These are phyloP conservation scores for Cyclargus thomasi DNA, from an alignment of 1,140 invertebrate species.

Conservation along the genomic window DNA sequence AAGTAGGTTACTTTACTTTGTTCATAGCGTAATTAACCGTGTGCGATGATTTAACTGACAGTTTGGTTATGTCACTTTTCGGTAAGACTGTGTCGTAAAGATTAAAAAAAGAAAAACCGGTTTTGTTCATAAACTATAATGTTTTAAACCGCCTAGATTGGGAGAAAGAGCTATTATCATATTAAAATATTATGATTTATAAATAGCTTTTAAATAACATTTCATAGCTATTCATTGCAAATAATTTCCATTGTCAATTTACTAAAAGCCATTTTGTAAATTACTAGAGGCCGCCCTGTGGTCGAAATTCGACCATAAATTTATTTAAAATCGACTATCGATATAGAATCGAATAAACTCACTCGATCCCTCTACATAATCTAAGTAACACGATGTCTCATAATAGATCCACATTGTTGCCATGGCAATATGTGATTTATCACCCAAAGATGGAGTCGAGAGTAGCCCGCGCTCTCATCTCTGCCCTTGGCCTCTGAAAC, in stretches of 20 bases:
- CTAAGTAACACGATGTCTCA: background rate
- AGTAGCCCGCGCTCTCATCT: background rate
- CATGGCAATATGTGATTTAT: background rate
- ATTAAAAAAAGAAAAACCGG: too few relatives aligned
- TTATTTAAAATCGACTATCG: background rate
- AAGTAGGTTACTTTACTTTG: background rate
- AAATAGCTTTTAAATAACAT: too few relatives aligned
- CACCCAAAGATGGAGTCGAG: background rate
- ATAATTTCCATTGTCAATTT: too few relatives aligned
- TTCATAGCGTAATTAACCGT: background rate
- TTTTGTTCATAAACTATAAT: too few relatives aligned
- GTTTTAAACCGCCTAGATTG: too few relatives aligned
- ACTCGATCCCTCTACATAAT: background rate
- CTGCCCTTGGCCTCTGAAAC: constrained; percentile 23
- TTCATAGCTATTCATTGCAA: too few relatives aligned
- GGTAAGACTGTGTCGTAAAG: background rate
- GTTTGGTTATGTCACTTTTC: background rate
- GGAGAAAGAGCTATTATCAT: too few relatives aligned
- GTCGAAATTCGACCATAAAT: too few relatives aligned
- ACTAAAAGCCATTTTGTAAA: too few relatives aligned
- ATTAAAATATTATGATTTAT: too few relatives aligned
- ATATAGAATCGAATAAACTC: background rate
- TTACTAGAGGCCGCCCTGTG: too few relatives aligned
- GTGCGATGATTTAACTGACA: background rate
- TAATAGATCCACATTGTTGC: background rate